Percentiles rank a stretch among this genome's conserved stretches.
Evolutionary conservation across 2,797 vertebrate species (phyloP).

Genomic region (Phrynocephalus forsythii): DNA sequence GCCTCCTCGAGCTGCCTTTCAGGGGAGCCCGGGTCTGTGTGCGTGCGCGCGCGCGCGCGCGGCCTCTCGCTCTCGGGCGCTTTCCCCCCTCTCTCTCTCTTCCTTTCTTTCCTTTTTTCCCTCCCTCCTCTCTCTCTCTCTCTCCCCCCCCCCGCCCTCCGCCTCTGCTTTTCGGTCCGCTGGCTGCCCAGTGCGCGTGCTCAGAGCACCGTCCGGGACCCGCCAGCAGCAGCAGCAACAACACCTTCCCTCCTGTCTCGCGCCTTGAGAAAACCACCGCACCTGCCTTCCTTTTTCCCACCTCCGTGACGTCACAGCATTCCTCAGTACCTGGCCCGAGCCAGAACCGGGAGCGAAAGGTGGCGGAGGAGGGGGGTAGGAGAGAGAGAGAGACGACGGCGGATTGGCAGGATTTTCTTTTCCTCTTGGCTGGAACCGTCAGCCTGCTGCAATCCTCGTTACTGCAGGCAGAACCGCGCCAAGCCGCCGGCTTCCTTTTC

Average conservation of each 20-base stretch:
- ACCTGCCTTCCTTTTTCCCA: conserved; percentile 19
- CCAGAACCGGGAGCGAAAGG: background rate
- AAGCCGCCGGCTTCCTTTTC: background rate
- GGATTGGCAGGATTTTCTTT: background rate
- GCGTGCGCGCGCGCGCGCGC: too few relatives aligned
- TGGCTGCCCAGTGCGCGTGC: conserved; percentile 3
- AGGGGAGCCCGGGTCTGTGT: too few relatives aligned
- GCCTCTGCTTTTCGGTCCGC: background rate
- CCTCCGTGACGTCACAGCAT: conserved; percentile 28
- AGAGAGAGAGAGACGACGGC: background rate
- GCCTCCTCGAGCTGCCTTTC: too few relatives aligned
- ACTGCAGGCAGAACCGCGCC: too few relatives aligned
- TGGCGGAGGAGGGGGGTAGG: background rate
- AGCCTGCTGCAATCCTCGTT: accelerated
- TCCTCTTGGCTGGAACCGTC: background rate
- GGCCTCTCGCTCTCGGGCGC: too few relatives aligned
- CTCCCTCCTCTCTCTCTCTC: too few relatives aligned
- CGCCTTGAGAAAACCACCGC: background rate
- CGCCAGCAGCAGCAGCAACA: background rate
- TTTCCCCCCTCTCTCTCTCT: too few relatives aligned
- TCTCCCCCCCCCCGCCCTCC: background rate
- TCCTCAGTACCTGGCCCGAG: conserved; percentile 30
- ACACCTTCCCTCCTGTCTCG: background rate
- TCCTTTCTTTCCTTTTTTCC: too few relatives aligned
- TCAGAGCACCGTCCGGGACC: background rate